Base-by-base conservation (phyloP, 2,888 invertebrate species). In the Byasa hedistus region DNA sequence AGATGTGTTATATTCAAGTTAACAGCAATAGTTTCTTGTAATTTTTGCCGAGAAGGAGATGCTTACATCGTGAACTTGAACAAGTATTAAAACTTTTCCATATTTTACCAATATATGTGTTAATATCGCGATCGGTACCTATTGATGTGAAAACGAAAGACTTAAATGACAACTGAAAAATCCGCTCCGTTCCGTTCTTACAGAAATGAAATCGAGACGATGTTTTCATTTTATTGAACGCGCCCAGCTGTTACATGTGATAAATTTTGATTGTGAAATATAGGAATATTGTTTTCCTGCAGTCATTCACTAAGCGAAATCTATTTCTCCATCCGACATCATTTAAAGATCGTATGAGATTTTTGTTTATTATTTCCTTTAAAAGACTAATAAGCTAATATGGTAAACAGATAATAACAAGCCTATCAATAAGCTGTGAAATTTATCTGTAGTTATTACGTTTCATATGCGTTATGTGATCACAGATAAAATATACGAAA, bases 111-210 rank as follows among this genome's bases (percentile, higher is more conserved):
- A 39, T 32, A 52, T 51, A 61, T 32, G 22, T 21, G 22, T 61
- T 61, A 54, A 61, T 23, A 23, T 44, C 24, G 39, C 36, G 55
- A 44, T 24, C 52, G 8, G 61, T 54, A 61, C 54, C 54, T 61
- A 61, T 61, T 55, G 36, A 61, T 61, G 39, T 52, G 61, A 61
- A 61, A 61, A 61, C 55, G 55, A 61, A 61, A 61, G 55, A 61
- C 55, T 61, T 36, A 39, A 61, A 61, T 61, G 61, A 61, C 55
- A 61, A 61, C 61, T 61, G 61, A 61, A 61, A 61, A 55, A 61
- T 61, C 55, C 55, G 55, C 23, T 55, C 61, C 39, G 52, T 24
- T 54, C 19, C 21, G 3, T 48, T 57, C 61, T 65, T 32, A 57
- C 23, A 57, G 60, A 61, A 57, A 61, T 61, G 48, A 57, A 65